phyloP scores from a whole-genome alignment of 2,797 vertebrate species.

The Vipera ursinii region DNA sequence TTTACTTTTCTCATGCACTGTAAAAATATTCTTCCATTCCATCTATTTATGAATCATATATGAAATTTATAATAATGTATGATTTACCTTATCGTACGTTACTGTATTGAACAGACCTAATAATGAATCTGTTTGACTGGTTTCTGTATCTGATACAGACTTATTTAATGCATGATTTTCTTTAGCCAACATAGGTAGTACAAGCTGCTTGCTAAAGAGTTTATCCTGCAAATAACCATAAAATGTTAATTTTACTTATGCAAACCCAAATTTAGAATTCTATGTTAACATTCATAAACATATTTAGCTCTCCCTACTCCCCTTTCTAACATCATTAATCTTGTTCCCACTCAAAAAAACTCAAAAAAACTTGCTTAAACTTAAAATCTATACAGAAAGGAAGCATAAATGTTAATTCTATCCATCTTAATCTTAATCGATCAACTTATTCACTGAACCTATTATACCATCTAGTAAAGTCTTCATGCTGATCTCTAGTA shows the following conservation, averaged over 20 bases:
- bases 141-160: conserved; percentile 64
- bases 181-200: conserved; percentile 54
- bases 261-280: background rate
- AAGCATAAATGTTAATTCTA: background rate
- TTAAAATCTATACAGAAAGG: background rate
- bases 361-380: background rate
- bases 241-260: background rate
- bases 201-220: conserved; percentile 54
- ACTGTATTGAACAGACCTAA: conserved; percentile 64
- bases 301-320: background rate
- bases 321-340: background rate
- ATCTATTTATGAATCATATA: conserved; percentile 3
- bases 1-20: background rate
- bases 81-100: conserved; percentile 75
- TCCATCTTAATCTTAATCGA: background rate
- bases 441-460: background rate
- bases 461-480: background rate
- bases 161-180: conserved; percentile 54
- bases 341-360: background rate
- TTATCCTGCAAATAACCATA: conserved; percentile 66
- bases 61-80: background rate
- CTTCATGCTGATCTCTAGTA: background rate
- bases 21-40: background rate
- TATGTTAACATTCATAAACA: background rate
- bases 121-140: conserved; percentile 59